Conservation (phyloP, 2,888 invertebrate genomes). For the Teleiodes luculella region DNA sequence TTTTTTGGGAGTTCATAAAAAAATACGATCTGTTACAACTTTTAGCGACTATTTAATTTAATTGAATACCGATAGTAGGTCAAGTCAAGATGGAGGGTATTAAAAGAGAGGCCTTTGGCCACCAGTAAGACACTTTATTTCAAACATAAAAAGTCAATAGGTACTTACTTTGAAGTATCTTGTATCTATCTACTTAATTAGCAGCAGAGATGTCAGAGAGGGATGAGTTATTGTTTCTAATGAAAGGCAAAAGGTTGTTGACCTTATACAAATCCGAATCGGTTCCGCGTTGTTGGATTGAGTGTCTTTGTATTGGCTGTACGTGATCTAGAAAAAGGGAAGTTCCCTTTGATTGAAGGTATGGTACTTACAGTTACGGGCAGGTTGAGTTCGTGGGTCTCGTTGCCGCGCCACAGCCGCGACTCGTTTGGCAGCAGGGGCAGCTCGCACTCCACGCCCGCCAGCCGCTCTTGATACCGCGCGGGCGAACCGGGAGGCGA, state of each 20-base stretch:
- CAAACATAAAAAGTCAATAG: no score
- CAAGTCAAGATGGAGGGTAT: no score
- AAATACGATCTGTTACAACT: no score
- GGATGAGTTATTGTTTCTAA: neutral
- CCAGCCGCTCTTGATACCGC: conserved; percentile 80
- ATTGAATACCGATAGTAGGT: no score
- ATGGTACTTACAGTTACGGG: conserved; percentile 79
- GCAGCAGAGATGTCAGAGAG: neutral
- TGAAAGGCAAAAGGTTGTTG: neutral
- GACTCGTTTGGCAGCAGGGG: conserved; percentile 82
- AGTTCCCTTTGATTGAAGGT: neutral
- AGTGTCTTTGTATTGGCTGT: conserved; percentile 1
- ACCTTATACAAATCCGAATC: neutral
- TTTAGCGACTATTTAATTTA: no score
- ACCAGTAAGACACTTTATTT: no score
- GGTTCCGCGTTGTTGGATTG: neutral
- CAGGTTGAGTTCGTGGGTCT: conserved; percentile 83
- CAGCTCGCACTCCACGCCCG: conserved; percentile 81
- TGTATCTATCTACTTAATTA: neutral
- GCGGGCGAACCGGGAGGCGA: conserved; percentile 60
- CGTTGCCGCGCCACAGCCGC: conserved; percentile 84
- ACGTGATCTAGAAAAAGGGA: conserved; percentile 2
- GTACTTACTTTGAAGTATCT: no score
- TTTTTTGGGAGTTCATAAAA: no score
- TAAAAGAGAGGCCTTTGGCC: no score